Percentiles rank a stretch among this genome's conserved stretches.
These are phyloP conservation scores for Macropis europaea DNA, from an alignment of 2,888 invertebrate genomes.

Conservation along the genomic window DNA sequence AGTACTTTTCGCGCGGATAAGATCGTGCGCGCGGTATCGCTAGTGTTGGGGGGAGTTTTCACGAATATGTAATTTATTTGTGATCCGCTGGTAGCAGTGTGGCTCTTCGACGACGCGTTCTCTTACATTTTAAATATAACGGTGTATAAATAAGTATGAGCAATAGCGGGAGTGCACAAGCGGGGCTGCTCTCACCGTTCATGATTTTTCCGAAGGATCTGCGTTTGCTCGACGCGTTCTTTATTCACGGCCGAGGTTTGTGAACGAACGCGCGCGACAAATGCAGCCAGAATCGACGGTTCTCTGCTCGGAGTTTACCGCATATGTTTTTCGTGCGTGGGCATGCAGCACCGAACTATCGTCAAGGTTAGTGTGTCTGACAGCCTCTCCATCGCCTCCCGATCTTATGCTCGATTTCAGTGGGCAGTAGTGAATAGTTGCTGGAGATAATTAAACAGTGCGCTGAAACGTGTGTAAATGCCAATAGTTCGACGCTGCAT, in stretches of 20 bases:
- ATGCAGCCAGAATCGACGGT: constrained; percentile 62
- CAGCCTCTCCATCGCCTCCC: constrained; percentile 21
- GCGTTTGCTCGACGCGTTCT: constrained; percentile 14
- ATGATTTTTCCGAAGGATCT: constrained; percentile 55
- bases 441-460: constrained; percentile 8
- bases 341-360: constrained; percentile 65
- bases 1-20: constrained; percentile 17
- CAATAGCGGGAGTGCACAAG: constrained; percentile 77
- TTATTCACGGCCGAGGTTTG: constrained; percentile 18
- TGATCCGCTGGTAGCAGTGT: constrained; percentile 17
- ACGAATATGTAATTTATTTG: constrained; percentile 34
- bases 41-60: constrained; percentile 16
- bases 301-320: constrained; percentile 63
- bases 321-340: constrained; percentile 71
- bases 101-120: constrained; percentile 62
- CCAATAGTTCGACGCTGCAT: not conserved
- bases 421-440: constrained; percentile 11
- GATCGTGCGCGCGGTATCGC: constrained; percentile 8
- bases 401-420: constrained; percentile 25
- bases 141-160: constrained; percentile 80
- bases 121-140: constrained; percentile 80
- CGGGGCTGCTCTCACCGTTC: constrained; percentile 53
- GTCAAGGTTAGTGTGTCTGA: constrained; percentile 73
- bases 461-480: not conserved
- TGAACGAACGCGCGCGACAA: constrained; percentile 48